phyloP scores from a whole-genome alignment of 2,797 vertebrate genomes.

The Rhabdomys pumilio region DNA sequence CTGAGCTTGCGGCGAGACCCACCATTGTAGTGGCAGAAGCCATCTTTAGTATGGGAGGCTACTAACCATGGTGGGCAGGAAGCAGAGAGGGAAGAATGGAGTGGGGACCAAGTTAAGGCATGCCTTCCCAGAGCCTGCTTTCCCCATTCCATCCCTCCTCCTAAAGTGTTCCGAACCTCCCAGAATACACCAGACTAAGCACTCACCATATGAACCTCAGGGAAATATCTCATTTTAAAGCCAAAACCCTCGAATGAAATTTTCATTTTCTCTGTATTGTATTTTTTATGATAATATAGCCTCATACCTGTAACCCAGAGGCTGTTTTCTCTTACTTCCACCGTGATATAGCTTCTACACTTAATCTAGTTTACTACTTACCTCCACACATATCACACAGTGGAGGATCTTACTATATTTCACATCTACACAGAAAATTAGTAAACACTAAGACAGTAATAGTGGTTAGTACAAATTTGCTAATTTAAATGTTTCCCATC shows the following conservation, averaged over 20 bases:
- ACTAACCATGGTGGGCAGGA: background rate
- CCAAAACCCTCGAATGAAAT: background rate
- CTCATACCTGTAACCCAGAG: no score
- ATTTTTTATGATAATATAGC: background rate
- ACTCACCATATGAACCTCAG: background rate
- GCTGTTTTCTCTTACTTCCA: background rate
- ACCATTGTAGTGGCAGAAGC: background rate
- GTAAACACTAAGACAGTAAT: conserved; percentile 20
- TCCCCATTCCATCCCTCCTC: background rate
- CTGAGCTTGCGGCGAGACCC: background rate
- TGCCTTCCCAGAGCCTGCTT: background rate
- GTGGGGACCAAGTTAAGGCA: background rate
- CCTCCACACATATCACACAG: background rate
- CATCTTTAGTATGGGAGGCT: no score
- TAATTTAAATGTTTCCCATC: background rate
- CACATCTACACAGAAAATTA: background rate
- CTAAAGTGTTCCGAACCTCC: background rate
- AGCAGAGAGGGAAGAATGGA: background rate
- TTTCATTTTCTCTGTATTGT: background rate
- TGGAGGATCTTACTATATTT: conserved; percentile 4
- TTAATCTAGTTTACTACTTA: conserved; percentile 10
- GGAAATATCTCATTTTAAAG: background rate
- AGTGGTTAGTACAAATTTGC: background rate
- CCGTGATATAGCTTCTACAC: background rate
- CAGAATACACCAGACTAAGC: background rate